phyloP scores from a whole-genome alignment of 37 sponge, comb jelly and placozoan genomes.

The Ianthella basta region DNA sequence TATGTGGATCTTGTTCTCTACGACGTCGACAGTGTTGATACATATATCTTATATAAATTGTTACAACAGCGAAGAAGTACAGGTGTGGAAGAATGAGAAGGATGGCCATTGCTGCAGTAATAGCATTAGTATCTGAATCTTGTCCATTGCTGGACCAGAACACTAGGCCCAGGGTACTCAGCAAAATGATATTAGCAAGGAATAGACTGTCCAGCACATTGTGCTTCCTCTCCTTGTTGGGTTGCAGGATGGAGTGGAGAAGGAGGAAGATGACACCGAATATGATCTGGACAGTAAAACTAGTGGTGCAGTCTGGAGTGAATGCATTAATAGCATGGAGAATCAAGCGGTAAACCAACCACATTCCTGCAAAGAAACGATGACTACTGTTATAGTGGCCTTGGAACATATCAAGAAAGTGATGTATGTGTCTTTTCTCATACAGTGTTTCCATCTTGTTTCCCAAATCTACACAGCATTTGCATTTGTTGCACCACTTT shows the following conservation, averaged over 20 bases:
- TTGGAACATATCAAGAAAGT: background rate
- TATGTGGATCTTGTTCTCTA: too few species aligned
- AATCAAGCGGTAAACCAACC: background rate
- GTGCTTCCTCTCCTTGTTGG: background rate
- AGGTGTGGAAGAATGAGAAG: background rate
- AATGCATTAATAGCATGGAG: background rate
- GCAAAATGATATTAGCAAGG: background rate
- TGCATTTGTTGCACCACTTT: background rate
- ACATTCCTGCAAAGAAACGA: slow-evolving; percentile 1
- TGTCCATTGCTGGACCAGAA: background rate
- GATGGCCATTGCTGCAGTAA: background rate
- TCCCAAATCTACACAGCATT: background rate
- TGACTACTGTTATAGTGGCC: background rate
- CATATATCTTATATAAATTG: too few species aligned
- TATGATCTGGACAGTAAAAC: background rate
- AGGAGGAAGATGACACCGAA: background rate
- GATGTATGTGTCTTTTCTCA: background rate
- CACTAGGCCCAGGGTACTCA: background rate
- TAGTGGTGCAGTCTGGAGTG: background rate
- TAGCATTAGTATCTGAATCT: background rate
- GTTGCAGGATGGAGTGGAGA: slow-evolving; percentile 11
- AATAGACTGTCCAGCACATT: background rate
- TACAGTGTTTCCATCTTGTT: background rate
- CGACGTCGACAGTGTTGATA: too few species aligned
- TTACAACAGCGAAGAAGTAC: background rate